A percentile compares a stretch with the other conserved stretches of the same genome.
phyloP scores from a whole-genome alignment of 2,888 invertebrate genomes.

The Melinaea menophilus region DNA sequence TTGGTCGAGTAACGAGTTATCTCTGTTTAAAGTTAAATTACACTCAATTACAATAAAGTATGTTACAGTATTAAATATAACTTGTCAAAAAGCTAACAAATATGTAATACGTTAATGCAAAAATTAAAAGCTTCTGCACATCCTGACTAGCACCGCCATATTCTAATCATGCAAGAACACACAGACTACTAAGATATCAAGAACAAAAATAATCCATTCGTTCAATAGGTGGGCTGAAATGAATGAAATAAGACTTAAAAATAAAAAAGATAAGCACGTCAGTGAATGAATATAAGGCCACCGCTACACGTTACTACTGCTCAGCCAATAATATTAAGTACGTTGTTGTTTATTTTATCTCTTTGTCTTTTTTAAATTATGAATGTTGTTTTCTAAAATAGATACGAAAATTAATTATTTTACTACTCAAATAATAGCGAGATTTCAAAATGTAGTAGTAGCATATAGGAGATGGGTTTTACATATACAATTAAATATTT shows the following conservation, averaged over 20 bases:
- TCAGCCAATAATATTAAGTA: too few relatives aligned
- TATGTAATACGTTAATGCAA: constrained; percentile 60
- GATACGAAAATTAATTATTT: too few relatives aligned
- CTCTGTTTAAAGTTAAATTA: constrained; percentile 32
- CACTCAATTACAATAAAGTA: constrained; percentile 24
- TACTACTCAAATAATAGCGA: too few relatives aligned
- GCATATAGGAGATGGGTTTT: too few relatives aligned
- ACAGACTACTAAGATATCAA: too few relatives aligned
- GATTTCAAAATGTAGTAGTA: too few relatives aligned
- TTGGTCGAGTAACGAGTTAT: constrained; percentile 45
- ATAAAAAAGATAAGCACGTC: constrained; percentile 37
- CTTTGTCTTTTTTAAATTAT: too few relatives aligned
- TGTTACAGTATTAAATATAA: constrained; percentile 40
- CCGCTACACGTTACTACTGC: too few relatives aligned
- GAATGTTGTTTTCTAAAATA: too few relatives aligned
- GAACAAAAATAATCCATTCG: constrained; percentile 29
- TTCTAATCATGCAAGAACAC: constrained; percentile 57
- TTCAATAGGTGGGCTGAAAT: constrained; percentile 25
- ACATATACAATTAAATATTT: too few relatives aligned
- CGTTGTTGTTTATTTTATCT: too few relatives aligned
- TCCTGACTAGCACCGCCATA: constrained; percentile 76
- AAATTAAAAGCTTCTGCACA: constrained; percentile 70
- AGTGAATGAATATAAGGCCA: constrained; percentile 23
- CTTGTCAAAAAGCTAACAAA: constrained; percentile 42
- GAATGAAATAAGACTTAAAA: constrained; percentile 38